These are phyloP conservation scores for Jaculus jaculus DNA, from an alignment of 2,113 vertebrate genomes.

Conservation along the genomic window DNA sequence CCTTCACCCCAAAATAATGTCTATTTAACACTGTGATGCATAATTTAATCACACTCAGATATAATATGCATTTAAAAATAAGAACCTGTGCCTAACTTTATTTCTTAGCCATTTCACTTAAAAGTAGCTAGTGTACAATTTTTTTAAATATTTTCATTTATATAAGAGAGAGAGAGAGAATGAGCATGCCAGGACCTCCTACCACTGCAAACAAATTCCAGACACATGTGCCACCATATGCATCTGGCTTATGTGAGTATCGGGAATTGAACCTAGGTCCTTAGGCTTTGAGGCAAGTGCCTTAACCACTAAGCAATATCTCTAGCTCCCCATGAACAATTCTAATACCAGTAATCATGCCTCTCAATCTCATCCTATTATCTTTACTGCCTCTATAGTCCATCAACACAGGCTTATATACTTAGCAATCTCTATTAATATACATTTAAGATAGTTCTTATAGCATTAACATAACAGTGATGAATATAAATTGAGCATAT, in stretches of 20 bases:
- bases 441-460: background rate
- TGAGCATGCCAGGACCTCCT: too few species aligned
- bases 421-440: background rate
- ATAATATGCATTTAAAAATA: background rate
- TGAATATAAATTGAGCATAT: background rate
- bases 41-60: background rate
- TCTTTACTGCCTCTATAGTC: background rate
- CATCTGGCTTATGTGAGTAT: too few species aligned
- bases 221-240: too few species aligned
- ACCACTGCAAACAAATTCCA: too few species aligned
- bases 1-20: background rate
- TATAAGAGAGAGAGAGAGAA: too few species aligned
- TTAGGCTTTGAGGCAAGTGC: too few species aligned
- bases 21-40: background rate
- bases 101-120: constrained; percentile 49
- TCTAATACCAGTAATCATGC: background rate
- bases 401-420: background rate
- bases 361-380: background rate
- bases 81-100: background rate
- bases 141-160: too few species aligned
- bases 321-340: background rate
- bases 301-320: too few species aligned
- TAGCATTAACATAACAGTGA: background rate
- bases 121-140: background rate
- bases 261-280: too few species aligned